Conservation (phyloP, 2,888 invertebrate genomes). For the Drosophila helvetica region DNA sequence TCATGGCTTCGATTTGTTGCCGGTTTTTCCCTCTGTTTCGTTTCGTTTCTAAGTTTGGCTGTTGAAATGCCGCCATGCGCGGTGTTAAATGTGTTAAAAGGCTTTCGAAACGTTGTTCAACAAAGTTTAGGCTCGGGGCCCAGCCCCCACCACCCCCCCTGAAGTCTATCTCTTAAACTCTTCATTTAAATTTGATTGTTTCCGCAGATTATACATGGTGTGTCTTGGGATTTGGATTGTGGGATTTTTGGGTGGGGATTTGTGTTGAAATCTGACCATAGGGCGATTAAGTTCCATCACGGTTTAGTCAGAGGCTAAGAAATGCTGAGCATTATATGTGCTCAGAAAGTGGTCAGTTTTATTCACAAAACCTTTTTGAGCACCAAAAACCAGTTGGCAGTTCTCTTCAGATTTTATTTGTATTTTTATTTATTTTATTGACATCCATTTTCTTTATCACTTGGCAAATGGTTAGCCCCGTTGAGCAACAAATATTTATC, state of each 20-base stretch:
- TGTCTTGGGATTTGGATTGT: not conserved
- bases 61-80: slow-evolving; percentile 20
- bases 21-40: not conserved
- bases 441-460: not conserved
- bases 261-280: not conserved
- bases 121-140: slow-evolving; percentile 27
- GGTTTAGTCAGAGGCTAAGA: not conserved
- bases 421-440: too few species aligned
- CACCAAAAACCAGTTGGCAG: too few species aligned
- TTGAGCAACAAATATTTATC: not conserved
- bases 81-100: slow-evolving; percentile 32
- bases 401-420: too few species aligned
- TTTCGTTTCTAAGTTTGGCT: slow-evolving; percentile 21
- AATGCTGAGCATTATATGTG: not conserved
- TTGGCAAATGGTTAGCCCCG: not conserved
- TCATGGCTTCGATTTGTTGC: slow-evolving; percentile 39
- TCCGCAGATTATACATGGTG: slow-evolving; percentile 1
- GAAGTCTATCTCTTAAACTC: slow-evolving; percentile 19
- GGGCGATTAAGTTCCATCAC: not conserved
- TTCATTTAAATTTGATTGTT: slow-evolving; percentile 9
- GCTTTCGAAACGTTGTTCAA: slow-evolving; percentile 30
- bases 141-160: not conserved
- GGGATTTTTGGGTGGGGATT: slow-evolving; percentile 3
- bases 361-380: too few species aligned
- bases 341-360: too few species aligned